phyloP scores from a whole-genome alignment of 2,888 invertebrate species.

The Abrostola tripartita region DNA sequence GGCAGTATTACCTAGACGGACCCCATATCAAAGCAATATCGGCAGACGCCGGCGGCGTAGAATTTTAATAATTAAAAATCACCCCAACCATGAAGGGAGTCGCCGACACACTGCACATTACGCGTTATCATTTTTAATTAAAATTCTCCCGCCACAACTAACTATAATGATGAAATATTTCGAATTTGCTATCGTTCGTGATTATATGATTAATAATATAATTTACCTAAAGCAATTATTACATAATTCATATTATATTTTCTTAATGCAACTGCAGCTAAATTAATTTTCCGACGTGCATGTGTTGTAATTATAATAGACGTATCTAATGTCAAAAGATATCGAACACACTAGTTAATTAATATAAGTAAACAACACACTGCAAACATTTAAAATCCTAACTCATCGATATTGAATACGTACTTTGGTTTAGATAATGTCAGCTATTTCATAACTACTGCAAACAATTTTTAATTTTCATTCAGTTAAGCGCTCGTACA shows the following conservation, averaged over 20 bases:
- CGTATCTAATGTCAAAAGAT: too few species aligned
- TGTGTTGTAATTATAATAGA: too few species aligned
- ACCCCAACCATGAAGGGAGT: slow-evolving; percentile 78
- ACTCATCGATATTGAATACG: slow-evolving; percentile 28
- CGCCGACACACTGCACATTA: slow-evolving; percentile 76
- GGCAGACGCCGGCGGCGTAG: slow-evolving; percentile 80
- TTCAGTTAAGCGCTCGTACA: slow-evolving; percentile 72
- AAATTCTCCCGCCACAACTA: slow-evolving; percentile 70
- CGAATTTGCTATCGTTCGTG: slow-evolving; percentile 46
- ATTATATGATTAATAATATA: slow-evolving; percentile 3
- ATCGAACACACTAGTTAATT: too few species aligned
- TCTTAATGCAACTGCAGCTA: background rate
- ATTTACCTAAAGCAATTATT: background rate
- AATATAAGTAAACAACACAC: background rate
- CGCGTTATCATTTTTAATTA: slow-evolving; percentile 86
- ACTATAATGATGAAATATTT: slow-evolving; percentile 69
- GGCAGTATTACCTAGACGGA: slow-evolving; percentile 62
- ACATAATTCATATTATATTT: background rate
- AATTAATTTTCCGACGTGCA: background rate
- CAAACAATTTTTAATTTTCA: slow-evolving; percentile 79
- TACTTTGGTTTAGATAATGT: slow-evolving; percentile 44
- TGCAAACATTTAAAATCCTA: slow-evolving; percentile 2
- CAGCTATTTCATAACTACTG: slow-evolving; percentile 59
- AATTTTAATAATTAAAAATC: slow-evolving; percentile 88
- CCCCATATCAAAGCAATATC: slow-evolving; percentile 81